Evolutionary conservation across 2,888 invertebrate genomes (phyloP).

Genomic region (Tachystola acroxantha): DNA sequence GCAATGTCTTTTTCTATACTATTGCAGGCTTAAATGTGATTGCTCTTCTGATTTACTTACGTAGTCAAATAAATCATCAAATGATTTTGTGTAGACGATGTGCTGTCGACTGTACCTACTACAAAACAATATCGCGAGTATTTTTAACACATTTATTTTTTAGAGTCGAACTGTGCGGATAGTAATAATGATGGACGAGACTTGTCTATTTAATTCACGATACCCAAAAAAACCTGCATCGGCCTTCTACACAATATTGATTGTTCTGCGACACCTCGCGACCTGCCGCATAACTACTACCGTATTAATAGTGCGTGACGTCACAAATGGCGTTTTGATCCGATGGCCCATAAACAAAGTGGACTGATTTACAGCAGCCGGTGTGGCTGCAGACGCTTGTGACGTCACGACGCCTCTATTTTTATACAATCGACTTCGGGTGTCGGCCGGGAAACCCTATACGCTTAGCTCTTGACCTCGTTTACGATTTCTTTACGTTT

Average conservation of each 20-base stretch:
- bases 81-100: too few species aligned
- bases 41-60: too few species aligned
- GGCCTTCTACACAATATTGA: not conserved
- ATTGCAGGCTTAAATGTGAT: too few species aligned
- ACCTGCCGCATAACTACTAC: conserved; percentile 18
- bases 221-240: too few species aligned
- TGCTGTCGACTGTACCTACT: too few species aligned
- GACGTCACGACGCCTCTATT: conserved; percentile 50
- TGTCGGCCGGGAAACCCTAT: conserved; percentile 55
- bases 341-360: conserved; percentile 60
- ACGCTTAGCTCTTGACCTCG: conserved; percentile 60
- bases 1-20: too few species aligned
- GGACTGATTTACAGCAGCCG: conserved; percentile 51
- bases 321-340: conserved; percentile 44
- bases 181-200: too few species aligned
- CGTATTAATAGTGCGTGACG: conserved; percentile 29
- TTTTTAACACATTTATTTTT: too few species aligned
- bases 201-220: too few species aligned
- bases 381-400: conserved; percentile 48
- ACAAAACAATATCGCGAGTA: too few species aligned
- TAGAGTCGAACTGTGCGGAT: too few species aligned
- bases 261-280: not conserved
- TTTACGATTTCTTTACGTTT: conserved; percentile 40
- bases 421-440: conserved; percentile 33
- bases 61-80: too few species aligned